Base-by-base conservation (phyloP, 37 sponge, comb jelly and placozoan genomes). In the Corticium candelabrum region DNA sequence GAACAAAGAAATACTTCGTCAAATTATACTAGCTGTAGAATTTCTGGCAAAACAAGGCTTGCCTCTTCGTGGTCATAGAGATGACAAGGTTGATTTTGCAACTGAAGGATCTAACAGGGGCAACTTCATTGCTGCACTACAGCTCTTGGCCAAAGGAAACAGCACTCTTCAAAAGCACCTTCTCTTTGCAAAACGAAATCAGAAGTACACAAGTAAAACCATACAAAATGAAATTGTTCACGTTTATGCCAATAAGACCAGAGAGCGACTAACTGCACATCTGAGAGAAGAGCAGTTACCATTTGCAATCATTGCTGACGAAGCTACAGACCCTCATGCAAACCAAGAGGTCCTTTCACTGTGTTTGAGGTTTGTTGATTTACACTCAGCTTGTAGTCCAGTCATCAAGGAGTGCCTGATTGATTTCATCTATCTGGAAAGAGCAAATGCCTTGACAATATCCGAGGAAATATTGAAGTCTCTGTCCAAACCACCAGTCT, bases 321-420 rank as follows among this genome's bases (percentile, higher is more conserved):
- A 83, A 68, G 29, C 39, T 72, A 83, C 84, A 32, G 84, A 83
- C 37, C 34, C 39, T 32, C 41, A 79, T 68, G 5, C 78, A 37
- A 83, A 83, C 73, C 41, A 77, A 72, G 77, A 68, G 37, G 39
- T 79, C 37, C 78, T 83, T 33, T 34, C 78, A 39, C 69, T 83
- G 35, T 83, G 84, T 69, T 38, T 83, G 38, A 40, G 78, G 69
- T 80, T 83, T 83, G 70, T 83, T 27, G 84, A 83, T 77, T 41
- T 77, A 36, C 77, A 76, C 35, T 79, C 69, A 34, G 34, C 71
- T 3, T 40, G 35, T 38, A 34, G 78, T 29, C 84, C 84, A 31
- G 70, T 69, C 40, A 83, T 83, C 70, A 83, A 83, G 78, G 84
- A 83, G 68, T 83, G 78, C 39, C 69, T 76, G 15, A 15, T 82